phyloP scores from a whole-genome alignment of 2,797 vertebrate genomes.

The Hydrophis major region DNA sequence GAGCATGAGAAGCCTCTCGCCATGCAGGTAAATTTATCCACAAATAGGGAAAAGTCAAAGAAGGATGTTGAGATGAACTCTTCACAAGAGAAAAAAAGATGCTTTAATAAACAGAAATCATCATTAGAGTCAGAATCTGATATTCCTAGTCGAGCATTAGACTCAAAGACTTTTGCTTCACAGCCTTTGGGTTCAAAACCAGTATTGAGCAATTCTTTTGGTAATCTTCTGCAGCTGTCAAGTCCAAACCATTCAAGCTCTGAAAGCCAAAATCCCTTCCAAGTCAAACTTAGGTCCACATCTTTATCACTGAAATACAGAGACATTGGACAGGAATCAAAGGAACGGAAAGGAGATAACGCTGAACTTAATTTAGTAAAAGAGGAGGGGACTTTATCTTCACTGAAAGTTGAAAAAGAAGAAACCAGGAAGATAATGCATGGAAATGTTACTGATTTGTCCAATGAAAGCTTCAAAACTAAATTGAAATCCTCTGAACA shows the following conservation, averaged over 20 bases:
- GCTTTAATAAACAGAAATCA: constrained; percentile 37
- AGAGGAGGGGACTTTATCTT: constrained; percentile 43
- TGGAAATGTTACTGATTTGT: constrained; percentile 47
- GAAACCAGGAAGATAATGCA: constrained; percentile 45
- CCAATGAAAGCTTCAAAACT: constrained; percentile 61
- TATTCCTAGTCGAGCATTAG: constrained; percentile 44
- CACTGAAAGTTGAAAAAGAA: constrained; percentile 59
- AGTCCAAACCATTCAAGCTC: constrained; percentile 32
- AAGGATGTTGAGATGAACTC: constrained; percentile 48
- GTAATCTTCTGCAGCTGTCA: constrained; percentile 34
- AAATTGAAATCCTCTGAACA: constrained; percentile 67
- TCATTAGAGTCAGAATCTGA: constrained; percentile 46
- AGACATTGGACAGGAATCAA: constrained; percentile 65
- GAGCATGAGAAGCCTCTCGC: constrained; percentile 48
- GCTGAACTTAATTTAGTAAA: constrained; percentile 71
- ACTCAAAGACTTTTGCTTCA: constrained; percentile 15
- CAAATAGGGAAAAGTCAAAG: constrained; percentile 63
- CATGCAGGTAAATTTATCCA: constrained; percentile 42
- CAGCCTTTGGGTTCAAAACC: not conserved
- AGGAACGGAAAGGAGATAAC: constrained; percentile 69
- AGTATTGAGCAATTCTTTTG: constrained; percentile 17
- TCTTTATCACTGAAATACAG: constrained; percentile 77
- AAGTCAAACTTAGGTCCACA: constrained; percentile 86
- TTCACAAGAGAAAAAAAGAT: constrained; percentile 27
- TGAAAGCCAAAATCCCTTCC: constrained; percentile 78